Evolutionary conservation across 1,140 invertebrate species (phyloP).

Genomic region (Hylaeus volcanicus): DNA sequence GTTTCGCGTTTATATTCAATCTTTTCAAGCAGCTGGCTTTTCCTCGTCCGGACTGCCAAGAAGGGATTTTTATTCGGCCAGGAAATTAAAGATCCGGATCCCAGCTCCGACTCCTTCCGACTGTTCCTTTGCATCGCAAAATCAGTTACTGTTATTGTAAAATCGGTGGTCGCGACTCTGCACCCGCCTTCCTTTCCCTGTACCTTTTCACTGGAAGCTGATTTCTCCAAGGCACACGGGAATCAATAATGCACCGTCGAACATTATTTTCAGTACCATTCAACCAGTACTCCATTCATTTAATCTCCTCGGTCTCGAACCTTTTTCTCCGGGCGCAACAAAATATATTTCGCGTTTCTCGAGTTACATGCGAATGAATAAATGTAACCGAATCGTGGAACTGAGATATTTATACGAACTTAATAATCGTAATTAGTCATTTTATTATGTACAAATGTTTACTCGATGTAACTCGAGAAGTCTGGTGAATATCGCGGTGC

Average conservation of each 20-base stretch:
- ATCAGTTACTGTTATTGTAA: constrained; percentile 4
- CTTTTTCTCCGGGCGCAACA: no score
- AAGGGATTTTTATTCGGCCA: constrained; percentile 19
- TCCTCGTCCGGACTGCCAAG: neutral
- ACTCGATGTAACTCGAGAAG: no score
- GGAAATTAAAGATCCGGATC: constrained; percentile 38
- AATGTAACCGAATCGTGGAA: no score
- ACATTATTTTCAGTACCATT: no score
- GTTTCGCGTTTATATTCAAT: constrained; percentile 21
- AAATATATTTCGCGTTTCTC: no score
- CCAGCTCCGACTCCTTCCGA: neutral
- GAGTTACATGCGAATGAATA: no score
- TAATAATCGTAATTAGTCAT: no score
- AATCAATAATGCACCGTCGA: neutral
- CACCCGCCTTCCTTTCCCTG: neutral
- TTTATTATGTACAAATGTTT: no score
- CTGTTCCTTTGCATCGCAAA: neutral
- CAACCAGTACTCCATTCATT: no score
- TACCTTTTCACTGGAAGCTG: neutral
- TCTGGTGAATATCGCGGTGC: no score
- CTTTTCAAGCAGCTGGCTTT: constrained; percentile 1
- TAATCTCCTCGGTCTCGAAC: no score
- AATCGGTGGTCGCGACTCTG: neutral
- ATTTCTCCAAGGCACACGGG: neutral
- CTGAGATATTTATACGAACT: no score